Percentiles rank a stretch among this genome's conserved stretches.
Conservation (phyloP, 1,140 invertebrate genomes). For the Carcinoscorpius rotundicauda region DNA sequence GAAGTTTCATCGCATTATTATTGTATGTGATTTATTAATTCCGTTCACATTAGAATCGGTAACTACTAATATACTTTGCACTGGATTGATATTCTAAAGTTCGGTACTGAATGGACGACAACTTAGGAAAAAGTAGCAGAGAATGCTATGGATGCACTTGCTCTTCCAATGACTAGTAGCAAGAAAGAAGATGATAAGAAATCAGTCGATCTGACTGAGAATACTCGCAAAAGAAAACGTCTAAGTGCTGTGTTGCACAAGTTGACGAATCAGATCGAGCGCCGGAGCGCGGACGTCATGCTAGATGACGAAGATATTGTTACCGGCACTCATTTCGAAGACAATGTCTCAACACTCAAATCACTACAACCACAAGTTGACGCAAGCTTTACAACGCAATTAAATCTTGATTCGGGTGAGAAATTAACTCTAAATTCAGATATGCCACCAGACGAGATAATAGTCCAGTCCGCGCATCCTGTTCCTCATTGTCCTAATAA, state of each 20-base stretch:
- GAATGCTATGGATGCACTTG: no score
- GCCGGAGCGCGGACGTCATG: conserved; percentile 11
- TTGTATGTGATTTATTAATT: no score
- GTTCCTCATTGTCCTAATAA: neutral
- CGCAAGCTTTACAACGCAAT: conserved; percentile 17
- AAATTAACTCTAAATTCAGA: neutral
- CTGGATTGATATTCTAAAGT: no score
- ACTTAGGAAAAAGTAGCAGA: no score
- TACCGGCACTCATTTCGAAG: no score
- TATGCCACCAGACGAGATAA: no score
- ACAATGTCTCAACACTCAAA: conserved; percentile 28
- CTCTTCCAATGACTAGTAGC: conserved; percentile 8
- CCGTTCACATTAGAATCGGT: no score
- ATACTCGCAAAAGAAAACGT: conserved; percentile 50
- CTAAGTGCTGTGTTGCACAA: conserved; percentile 60
- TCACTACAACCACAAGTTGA: conserved; percentile 18
- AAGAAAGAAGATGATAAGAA: conserved; percentile 15
- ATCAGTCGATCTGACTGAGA: conserved; percentile 5
- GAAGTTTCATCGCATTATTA: no score
- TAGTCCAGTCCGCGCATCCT: no score
- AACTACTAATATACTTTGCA: no score
- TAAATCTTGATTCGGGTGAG: conserved; percentile 7
- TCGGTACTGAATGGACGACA: no score
- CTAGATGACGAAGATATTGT: neutral
- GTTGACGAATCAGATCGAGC: conserved; percentile 38